A percentile compares a stretch with the other conserved stretches of the same genome.
phyloP scores from a whole-genome alignment of 2,113 vertebrate species.

The Gambusia holbrooki region DNA sequence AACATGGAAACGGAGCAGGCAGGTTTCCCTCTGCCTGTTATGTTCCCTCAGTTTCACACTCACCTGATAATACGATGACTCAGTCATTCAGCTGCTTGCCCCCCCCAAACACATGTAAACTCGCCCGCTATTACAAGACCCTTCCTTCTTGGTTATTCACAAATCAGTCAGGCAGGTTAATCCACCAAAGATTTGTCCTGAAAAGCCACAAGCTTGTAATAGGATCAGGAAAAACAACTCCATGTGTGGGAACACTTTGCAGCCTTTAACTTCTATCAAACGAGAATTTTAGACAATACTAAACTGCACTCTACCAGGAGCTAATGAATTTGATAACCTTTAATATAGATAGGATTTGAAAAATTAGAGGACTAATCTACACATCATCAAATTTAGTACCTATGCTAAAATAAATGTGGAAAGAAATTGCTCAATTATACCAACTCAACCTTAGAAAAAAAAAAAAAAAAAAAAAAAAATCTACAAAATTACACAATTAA shows the following conservation, averaged over 20 bases:
- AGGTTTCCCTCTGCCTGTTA: slow-evolving; percentile 16
- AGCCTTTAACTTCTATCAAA: slow-evolving; percentile 40
- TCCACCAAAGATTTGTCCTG: slow-evolving; percentile 32
- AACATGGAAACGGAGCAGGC: slow-evolving; percentile 7
- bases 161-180: slow-evolving; percentile 49
- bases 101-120: slow-evolving; percentile 30
- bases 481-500: no score
- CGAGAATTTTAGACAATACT: slow-evolving; percentile 29
- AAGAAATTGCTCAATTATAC: no score
- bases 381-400: no score
- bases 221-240: slow-evolving; percentile 47
- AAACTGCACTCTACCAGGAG: no score
- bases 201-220: slow-evolving; percentile 35
- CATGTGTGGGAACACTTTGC: slow-evolving; percentile 26
- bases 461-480: no score
- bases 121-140: not conserved
- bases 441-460: no score
- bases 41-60: slow-evolving; percentile 28
- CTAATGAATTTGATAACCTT: no score
- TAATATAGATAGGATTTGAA: no score
- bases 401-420: no score
- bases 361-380: no score
- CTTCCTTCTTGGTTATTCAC: slow-evolving; percentile 26
- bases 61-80: slow-evolving; percentile 38
- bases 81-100: slow-evolving; percentile 27